Evolutionary conservation across 2,888 invertebrate genomes (phyloP).

Genomic region (Acheta domesticus): DNA sequence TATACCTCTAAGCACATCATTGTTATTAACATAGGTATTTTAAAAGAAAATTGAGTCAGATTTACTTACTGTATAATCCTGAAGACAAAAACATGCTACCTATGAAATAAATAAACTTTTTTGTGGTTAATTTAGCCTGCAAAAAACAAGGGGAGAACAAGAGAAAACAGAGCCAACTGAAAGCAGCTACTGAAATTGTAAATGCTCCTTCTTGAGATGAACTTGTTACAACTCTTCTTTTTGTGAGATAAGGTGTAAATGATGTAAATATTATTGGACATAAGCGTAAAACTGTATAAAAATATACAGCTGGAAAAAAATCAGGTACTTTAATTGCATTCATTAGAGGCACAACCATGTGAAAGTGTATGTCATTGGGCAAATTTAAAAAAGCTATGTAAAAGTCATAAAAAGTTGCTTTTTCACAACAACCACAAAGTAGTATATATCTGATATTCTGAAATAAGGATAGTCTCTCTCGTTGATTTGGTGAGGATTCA

Average conservation of each 20-base stretch:
- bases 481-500: neutral
- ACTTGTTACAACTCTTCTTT: neutral
- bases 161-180: neutral
- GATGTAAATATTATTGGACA: neutral
- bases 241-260: neutral
- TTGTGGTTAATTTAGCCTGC: neutral
- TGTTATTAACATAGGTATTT: no score
- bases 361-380: neutral
- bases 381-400: neutral
- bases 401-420: neutral
- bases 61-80: neutral
- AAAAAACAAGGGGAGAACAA: neutral
- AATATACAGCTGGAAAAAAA: neutral
- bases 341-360: neutral
- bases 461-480: neutral
- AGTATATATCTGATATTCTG: neutral
- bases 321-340: neutral
- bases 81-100: neutral
- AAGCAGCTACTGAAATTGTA: neutral
- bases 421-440: neutral
- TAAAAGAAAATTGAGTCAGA: neutral
- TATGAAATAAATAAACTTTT: constrained; percentile 5
- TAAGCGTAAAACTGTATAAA: constrained; percentile 4
- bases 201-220: neutral
- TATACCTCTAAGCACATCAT: no score